Evolutionary conservation across 2,113 vertebrate species (phyloP).

Genomic region (Tetrao urogallus): DNA sequence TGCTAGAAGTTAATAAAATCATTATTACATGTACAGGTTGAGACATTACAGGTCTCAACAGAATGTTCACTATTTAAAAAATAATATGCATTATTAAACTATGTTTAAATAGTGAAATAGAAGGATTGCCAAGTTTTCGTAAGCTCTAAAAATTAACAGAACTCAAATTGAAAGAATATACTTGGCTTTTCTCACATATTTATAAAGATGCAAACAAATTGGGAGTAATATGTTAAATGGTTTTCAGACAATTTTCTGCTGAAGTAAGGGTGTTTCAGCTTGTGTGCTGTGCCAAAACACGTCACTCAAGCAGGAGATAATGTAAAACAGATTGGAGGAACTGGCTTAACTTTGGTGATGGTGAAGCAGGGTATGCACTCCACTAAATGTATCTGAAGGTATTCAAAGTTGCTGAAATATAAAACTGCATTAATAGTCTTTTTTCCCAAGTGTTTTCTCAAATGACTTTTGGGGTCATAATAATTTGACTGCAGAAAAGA

Average conservation of each 20-base stretch:
- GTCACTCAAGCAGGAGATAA: not conserved
- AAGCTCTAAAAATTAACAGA: not conserved
- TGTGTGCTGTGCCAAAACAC: not conserved
- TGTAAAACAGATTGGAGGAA: not conserved
- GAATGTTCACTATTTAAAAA: not conserved
- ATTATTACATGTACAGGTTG: not conserved
- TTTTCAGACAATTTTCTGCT: not conserved
- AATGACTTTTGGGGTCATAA: not conserved
- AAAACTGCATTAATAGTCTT: not conserved
- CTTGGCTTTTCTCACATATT: not conserved
- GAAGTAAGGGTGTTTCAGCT: not conserved
- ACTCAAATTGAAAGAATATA: not conserved
- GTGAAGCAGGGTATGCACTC: not conserved
- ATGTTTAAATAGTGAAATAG: not conserved
- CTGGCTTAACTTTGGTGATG: not conserved
- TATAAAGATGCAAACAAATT: not conserved
- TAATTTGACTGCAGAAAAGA: not conserved
- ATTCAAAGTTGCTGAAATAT: not conserved
- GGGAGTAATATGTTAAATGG: not conserved
- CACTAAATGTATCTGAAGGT: too few species aligned
- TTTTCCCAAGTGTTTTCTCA: not conserved
- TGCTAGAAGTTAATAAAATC: not conserved
- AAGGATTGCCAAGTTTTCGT: not conserved
- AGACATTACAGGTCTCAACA: fast-evolving
- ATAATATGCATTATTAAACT: not conserved